Conservation (phyloP, 2,113 vertebrate species). For the Oplegnathus fasciatus region DNA sequence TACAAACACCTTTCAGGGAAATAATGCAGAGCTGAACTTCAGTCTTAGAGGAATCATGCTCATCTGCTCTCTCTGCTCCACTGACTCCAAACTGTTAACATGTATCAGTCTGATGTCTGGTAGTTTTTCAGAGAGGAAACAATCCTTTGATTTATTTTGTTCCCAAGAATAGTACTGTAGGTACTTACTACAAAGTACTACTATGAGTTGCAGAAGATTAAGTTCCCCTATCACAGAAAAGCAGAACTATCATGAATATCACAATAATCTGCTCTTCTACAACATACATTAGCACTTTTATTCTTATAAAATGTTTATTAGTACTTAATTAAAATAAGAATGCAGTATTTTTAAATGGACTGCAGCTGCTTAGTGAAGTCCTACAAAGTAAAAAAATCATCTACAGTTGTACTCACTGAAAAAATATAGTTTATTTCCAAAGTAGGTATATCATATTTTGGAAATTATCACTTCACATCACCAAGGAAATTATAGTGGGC, state of each 20-base stretch:
- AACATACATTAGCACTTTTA: neutral
- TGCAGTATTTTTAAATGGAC: neutral
- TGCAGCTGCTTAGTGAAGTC: neutral
- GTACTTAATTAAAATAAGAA: too few relatives aligned
- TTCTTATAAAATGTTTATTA: neutral
- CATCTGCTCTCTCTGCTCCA: constrained; percentile 61
- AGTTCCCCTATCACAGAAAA: neutral
- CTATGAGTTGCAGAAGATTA: neutral
- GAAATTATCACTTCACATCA: constrained; percentile 16
- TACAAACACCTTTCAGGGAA: constrained; percentile 50
- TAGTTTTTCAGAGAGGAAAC: constrained; percentile 41
- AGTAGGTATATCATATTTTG: neutral
- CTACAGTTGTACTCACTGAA: neutral
- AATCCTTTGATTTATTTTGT: constrained; percentile 29
- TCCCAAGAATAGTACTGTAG: constrained; percentile 3
- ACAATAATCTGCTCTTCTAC: neutral
- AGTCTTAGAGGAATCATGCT: constrained; percentile 60
- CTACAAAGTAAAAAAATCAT: neutral
- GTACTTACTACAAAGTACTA: neutral
- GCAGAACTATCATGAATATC: neutral
- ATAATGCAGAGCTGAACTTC: constrained; percentile 30
- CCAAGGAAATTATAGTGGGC: constrained; percentile 46
- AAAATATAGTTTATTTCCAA: constrained; percentile 33
- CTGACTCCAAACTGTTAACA: constrained; percentile 40
- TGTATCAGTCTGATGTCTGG: constrained; percentile 20